Base-by-base conservation (phyloP, 53 echinoderm and acorn worm species). In the Pentamera pediparva region DNA sequence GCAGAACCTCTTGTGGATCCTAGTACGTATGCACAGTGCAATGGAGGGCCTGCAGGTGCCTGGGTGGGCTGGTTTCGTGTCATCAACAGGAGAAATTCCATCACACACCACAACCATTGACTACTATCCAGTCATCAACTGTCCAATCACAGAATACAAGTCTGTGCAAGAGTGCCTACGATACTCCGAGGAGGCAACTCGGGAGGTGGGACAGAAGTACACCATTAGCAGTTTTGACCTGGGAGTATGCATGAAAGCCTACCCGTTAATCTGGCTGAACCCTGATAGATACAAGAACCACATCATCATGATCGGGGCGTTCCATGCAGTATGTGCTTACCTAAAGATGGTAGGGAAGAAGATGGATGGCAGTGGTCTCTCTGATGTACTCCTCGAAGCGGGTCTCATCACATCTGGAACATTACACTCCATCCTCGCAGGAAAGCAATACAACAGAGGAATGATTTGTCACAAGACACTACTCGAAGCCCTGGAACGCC, bases 271-370 rank as follows among this genome's bases (percentile, higher is more conserved):
- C 0, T 85, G 77, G 77, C 70, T 45, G 21, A 59, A 45, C 41
- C 80, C 76, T 21, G 20, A 37, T 2, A 17, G 56, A 36, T 89
- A 70, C 37, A 41, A 76, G 64, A 77, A 89, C 4, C 81, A 81
- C 51, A 81, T 85, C 24, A 35, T 78, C 24, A 28, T 78, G 49
- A 77, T 77, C 38, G 89, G 85, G 8, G 47, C 72, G 45, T 89
- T 89, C 59, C 89, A 85, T 63, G 17, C 52, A 6, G 62, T 36
- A 22, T 72, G 71, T 72, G 78, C 77, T 20, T 85, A 89, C 38
- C 32, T 85, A 17, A 85, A 81, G 26, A 85, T 84, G 85, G 30
- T 89, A 31, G 89, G 85, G 13, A 80, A 89, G 56, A 84, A 76
- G 73, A 85, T 84, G 77, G 51, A 76, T 39, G 84, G 81, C 10